Conservation (phyloP, 2,888 invertebrate species). For the Ormyrus thymus region DNA sequence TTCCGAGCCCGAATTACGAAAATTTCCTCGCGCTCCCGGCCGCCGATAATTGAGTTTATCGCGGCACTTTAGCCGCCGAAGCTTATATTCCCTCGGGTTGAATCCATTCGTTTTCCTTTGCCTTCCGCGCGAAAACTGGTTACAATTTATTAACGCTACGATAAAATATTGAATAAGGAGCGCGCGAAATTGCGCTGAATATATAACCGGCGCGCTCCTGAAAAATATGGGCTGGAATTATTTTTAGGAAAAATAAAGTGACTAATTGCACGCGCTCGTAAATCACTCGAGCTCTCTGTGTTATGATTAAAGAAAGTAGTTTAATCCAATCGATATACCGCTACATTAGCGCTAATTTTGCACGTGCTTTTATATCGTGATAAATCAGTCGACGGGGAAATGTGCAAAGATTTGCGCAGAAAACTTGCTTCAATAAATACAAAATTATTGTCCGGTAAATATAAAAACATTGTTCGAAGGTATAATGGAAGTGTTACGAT, state of each 20-base stretch:
- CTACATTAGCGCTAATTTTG: not conserved
- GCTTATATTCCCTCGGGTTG: not conserved
- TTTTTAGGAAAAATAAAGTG: conserved; percentile 15
- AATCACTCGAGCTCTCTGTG: not conserved
- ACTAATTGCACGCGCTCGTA: not conserved
- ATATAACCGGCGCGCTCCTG: not conserved
- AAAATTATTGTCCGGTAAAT: conserved; percentile 27
- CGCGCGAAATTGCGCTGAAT: conserved; percentile 19
- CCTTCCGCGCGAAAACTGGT: conserved; percentile 12
- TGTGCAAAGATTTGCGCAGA: not conserved
- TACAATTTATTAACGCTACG: conserved; percentile 13
- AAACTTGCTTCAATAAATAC: conserved; percentile 1
- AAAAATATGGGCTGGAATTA: conserved; percentile 10
- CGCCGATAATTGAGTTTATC: conserved; percentile 40
- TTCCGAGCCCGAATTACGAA: conserved; percentile 27
- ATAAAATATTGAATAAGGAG: conserved; percentile 8
- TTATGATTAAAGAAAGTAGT: conserved; percentile 20
- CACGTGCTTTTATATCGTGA: not conserved
- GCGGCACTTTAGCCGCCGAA: conserved; percentile 15
- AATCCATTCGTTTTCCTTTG: not conserved
- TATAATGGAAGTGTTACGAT: conserved; percentile 32
- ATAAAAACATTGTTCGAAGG: conserved; percentile 14
- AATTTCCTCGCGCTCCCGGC: not conserved
- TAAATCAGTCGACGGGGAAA: not conserved
- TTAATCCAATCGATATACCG: conserved; percentile 8